Evolutionary conservation across 2,113 vertebrate species (phyloP), one percentile per base, ranked within the genome.

Genomic region (Aegypius monachus): DNA sequence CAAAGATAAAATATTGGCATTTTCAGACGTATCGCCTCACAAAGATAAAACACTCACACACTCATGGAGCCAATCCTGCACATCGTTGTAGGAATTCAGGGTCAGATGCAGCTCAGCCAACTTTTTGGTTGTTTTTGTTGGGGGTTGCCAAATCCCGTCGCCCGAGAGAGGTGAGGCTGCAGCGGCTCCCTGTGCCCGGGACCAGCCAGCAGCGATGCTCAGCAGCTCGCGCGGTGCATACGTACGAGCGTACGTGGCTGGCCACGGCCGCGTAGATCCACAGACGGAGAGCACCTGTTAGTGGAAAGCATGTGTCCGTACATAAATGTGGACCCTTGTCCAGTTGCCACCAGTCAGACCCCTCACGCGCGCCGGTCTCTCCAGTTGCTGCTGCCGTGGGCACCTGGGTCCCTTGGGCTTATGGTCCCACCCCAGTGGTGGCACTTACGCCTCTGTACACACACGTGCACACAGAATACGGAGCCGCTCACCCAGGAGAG

Each of bases 361-460:
- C 40, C 34, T 79, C 55, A 38, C 40, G 42, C 3, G 4, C 10
- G 58, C 31, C 3, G 0, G 6, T 86, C 31, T 47, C 26, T 75
- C 32, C 20, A 21, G 27, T 26, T 84, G 43, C 52, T 87, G 56
- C 62, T 13, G 32, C 23, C 16, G 7, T 1, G 26, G 34, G 26
- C 14, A 12, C 45, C 36, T n/a, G 38, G 6, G 13, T 14, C 23
- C 12, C 27, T 40, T 16, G 8, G 10, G 21, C n/a, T 90, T 3
- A 1, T 5, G 22, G 25, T 72, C 16, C 19, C 17, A 42, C n/a
- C 4, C 10, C n/a, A 10, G 18, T 34, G 38, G 5, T 73, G 38
- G 29, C 23, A 21, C 8, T 27, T 53, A 29, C 1, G 1, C 6
- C 2, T 80, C 36, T 1, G 0, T 58, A 9, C 12, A 8, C 25